These are phyloP conservation scores for Chondrosia reniformis DNA, from an alignment of 37 sponge, comb jelly and placozoan genomes.

Conservation along the genomic window DNA sequence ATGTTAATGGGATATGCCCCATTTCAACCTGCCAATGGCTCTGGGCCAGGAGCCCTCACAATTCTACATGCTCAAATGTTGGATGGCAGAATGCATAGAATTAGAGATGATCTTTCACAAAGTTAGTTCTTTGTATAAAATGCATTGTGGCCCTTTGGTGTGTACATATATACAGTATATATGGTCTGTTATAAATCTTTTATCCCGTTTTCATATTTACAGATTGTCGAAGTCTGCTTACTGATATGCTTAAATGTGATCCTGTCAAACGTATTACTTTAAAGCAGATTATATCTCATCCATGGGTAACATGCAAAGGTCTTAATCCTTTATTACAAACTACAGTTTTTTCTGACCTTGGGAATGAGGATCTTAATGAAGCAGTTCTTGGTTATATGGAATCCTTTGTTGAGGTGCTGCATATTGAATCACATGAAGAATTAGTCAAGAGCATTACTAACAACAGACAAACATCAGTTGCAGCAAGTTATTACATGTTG, in stretches of 20 bases:
- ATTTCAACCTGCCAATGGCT: constrained; percentile 15
- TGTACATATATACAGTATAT: neutral
- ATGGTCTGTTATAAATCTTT: neutral
- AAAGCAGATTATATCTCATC: constrained; percentile 20
- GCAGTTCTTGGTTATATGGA: constrained; percentile 15
- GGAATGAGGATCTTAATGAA: constrained; percentile 34
- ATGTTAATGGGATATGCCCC: constrained; percentile 58
- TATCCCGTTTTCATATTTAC: neutral
- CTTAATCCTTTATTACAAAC: neutral
- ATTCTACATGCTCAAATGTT: constrained; percentile 61
- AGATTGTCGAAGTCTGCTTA: constrained; percentile 45
- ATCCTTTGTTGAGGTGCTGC: too few species aligned
- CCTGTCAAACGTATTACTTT: constrained; percentile 35
- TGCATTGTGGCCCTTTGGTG: neutral
- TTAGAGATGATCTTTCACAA: constrained; percentile 23
- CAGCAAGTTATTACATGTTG: too few species aligned
- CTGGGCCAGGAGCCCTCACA: constrained; percentile 25
- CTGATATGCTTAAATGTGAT: constrained; percentile 30
- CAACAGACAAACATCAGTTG: too few species aligned
- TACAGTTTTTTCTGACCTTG: constrained; percentile 13
- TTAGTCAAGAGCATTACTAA: too few species aligned
- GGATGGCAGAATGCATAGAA: constrained; percentile 35
- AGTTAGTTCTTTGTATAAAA: constrained; percentile 9
- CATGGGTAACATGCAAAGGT: constrained; percentile 33
- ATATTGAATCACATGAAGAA: too few species aligned